Evolutionary conservation across 2,797 vertebrate species (phyloP).

Genomic region (Rhynchonycteris naso): DNA sequence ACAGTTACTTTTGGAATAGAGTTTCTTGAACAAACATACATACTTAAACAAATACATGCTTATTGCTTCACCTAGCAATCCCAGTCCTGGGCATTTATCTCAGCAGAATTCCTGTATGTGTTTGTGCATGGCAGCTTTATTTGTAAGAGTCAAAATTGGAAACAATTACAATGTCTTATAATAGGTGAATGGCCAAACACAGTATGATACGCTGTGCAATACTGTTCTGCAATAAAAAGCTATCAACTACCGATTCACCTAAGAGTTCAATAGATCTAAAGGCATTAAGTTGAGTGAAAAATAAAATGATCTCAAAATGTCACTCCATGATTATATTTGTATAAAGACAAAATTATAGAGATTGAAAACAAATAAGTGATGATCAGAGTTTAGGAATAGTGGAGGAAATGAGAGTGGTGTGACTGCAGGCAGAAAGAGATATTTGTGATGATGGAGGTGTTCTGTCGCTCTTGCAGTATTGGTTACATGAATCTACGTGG

Average conservation of each 20-base stretch:
- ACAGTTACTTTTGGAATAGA: slow-evolving; percentile 19
- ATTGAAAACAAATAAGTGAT: background rate
- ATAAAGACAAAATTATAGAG: background rate
- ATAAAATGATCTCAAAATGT: background rate
- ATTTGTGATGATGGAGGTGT: background rate
- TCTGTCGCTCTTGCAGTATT: background rate
- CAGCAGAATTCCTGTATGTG: background rate
- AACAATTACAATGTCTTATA: background rate
- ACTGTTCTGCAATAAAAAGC: background rate
- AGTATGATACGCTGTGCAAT: background rate
- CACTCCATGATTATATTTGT: slow-evolving; percentile 25
- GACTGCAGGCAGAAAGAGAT: background rate
- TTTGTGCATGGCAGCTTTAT: slow-evolving; percentile 17
- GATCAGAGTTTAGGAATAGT: background rate
- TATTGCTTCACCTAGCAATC: background rate
- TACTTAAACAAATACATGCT: background rate
- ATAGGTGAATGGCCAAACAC: background rate
- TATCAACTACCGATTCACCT: background rate
- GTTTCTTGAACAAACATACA: background rate
- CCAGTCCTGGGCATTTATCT: background rate
- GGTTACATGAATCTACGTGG: background rate
- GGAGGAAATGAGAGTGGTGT: background rate
- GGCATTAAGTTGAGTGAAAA: background rate
- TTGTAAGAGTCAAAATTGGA: background rate
- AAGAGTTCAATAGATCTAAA: background rate